phyloP scores from a whole-genome alignment of 1,140 invertebrate genomes.

The Oryzaephilus surinamensis region DNA sequence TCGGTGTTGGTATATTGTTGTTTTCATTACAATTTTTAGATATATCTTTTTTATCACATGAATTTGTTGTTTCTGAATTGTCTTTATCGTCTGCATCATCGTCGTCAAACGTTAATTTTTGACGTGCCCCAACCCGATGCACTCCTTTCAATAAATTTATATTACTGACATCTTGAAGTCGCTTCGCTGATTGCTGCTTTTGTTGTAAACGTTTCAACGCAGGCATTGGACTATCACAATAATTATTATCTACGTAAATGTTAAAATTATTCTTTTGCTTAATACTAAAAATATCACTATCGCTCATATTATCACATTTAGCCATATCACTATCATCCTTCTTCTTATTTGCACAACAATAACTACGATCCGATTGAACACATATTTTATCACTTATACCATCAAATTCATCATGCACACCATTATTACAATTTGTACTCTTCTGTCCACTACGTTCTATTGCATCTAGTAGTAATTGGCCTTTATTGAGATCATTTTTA shows the following conservation, averaged over 20 bases:
- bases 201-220: conserved; percentile 10
- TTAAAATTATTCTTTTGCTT: conserved; percentile 27
- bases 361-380: not conserved
- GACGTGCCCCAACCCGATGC: too few relatives aligned
- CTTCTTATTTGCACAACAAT: conserved; percentile 1
- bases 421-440: conserved; percentile 10
- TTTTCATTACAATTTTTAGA: conserved; percentile 3
- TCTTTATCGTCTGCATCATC: not conserved
- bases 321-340: conserved; percentile 26
- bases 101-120: conserved; percentile 24
- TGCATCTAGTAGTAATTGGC: conserved; percentile 43
- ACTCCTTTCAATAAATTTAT: conserved; percentile 6
- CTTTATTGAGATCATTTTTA: conserved; percentile 36
- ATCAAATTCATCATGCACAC: not conserved
- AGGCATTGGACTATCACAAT: conserved; percentile 30
- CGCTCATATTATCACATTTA: conserved; percentile 33
- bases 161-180: too few relatives aligned
- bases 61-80: conserved; percentile 14
- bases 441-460: conserved; percentile 36
- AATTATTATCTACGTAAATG: conserved; percentile 27
- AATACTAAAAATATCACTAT: conserved; percentile 33
- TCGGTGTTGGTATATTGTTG: conserved; percentile 53
- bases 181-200: conserved; percentile 14
- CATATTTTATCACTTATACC: conserved; percentile 6
- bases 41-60: conserved; percentile 17